Percentiles rank a stretch among this genome's conserved stretches.
Evolutionary conservation across 1,140 invertebrate genomes (phyloP).

Genomic region (Cardiocondyla obscurior): DNA sequence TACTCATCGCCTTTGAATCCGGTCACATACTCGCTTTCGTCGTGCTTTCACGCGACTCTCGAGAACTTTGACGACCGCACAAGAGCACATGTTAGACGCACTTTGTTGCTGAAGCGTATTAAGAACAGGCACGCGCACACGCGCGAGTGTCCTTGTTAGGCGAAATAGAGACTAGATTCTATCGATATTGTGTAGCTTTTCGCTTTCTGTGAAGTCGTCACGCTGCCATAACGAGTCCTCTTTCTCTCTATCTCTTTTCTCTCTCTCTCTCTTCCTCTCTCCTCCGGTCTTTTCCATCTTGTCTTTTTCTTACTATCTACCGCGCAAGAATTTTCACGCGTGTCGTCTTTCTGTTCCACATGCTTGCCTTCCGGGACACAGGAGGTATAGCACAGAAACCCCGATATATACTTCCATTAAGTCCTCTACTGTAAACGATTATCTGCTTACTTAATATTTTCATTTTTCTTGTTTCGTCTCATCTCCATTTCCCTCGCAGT

Average conservation of each 20-base stretch:
- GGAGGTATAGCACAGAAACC: constrained; percentile 77
- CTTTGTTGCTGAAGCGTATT: constrained; percentile 36
- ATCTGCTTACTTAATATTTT: constrained; percentile 21
- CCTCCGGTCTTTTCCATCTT: not conserved
- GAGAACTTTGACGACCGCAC: constrained; percentile 46
- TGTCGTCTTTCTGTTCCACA: constrained; percentile 79
- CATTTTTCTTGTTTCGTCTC: not conserved
- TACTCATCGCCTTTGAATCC: constrained; percentile 36
- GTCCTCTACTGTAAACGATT: not conserved
- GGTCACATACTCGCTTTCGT: constrained; percentile 2
- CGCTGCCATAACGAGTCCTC: constrained; percentile 32
- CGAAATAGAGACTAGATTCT: constrained; percentile 47
- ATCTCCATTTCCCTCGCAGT: not conserved
- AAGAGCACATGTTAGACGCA: constrained; percentile 38
- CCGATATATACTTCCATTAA: constrained; percentile 21
- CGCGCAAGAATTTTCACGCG: constrained; percentile 76
- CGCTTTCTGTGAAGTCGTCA: constrained; percentile 57
- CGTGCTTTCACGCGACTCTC: constrained; percentile 25
- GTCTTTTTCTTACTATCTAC: not conserved
- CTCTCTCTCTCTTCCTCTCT: not conserved
- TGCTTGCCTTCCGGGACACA: constrained; percentile 80
- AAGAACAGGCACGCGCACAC: constrained; percentile 47
- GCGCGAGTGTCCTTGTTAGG: constrained; percentile 16
- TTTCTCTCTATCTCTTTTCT: not conserved
- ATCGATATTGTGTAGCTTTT: constrained; percentile 57